Base-by-base conservation (phyloP, 2,888 invertebrate species). In the Lithophane semibrunnea region DNA sequence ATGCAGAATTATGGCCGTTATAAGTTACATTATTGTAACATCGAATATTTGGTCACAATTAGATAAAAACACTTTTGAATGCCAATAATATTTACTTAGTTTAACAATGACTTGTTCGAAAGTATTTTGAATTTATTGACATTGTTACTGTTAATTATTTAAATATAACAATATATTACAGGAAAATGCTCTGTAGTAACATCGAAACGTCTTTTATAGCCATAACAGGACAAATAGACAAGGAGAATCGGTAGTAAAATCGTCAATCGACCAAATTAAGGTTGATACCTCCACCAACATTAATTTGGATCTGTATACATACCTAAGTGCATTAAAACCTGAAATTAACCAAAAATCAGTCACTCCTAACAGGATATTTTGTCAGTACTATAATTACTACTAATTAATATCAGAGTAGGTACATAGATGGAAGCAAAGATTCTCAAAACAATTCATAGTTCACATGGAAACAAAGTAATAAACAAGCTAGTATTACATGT, bases 321-420 rank as follows among this genome's bases (percentile, higher is more conserved):
- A 56, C 24, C 12, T 68, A 21, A 61, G 72, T 60, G 54, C 54
- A 65, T 54, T 74, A 73, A 37, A 80, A 64, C 52, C 37, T 52
- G 29, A 86, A 79, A 80, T 77, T 70, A 86, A 79, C 58, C 44
- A 75, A 86, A 75, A 79, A 64, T 86, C 88, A 83, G 88, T 88
- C 85, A 77, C 74, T 85, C 75, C 66, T 80, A 78, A 76, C 64
- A 75, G 60, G 77, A 73, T 49, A 79, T 24, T 68, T 79, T 61
- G 64, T 82, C 70, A 75, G 13, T 83, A 72, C 44, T 69, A 60
- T 63, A 83, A 69, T 61, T 65, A 83, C 47, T 69, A 72, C 73
- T 78, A 77, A 69, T 61, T 81, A 86, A 88, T 82, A 82, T 84
- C 82, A 85, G 65, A 79, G 58, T 77, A 67, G 42, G 72, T 85